A percentile compares a stretch with the other conserved stretches of the same genome.
These are phyloP conservation scores for Achroia grisella DNA, from an alignment of 1,140 invertebrate genomes.

Conservation along the genomic window DNA sequence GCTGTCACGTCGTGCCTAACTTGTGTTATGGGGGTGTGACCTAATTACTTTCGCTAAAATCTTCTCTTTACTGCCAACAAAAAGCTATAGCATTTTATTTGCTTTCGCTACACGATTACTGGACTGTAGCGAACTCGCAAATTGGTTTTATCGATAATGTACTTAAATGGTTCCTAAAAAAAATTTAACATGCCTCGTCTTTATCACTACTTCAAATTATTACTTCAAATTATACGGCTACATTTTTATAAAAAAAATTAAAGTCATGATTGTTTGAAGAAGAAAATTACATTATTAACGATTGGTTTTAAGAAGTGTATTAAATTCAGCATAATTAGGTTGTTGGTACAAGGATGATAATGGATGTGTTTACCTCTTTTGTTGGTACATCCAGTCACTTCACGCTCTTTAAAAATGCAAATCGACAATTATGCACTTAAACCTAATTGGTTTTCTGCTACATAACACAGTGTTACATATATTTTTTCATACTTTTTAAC, in stretches of 20 bases:
- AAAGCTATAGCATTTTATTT: background rate
- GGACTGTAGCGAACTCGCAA: background rate
- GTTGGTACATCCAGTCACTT: background rate
- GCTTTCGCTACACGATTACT: too few relatives aligned
- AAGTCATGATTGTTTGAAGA: too few relatives aligned
- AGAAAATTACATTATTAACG: too few relatives aligned
- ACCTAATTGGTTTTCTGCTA: background rate
- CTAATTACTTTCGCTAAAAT: constrained; percentile 60
- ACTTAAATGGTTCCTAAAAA: too few relatives aligned
- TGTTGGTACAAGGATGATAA: background rate
- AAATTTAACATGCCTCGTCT: too few relatives aligned
- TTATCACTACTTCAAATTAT: too few relatives aligned
- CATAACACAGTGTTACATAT: too few relatives aligned
- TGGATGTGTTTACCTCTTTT: background rate
- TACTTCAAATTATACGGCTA: too few relatives aligned
- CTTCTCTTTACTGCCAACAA: constrained; percentile 1
- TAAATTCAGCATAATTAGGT: background rate
- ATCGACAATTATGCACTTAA: background rate
- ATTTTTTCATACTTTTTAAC: too few relatives aligned
- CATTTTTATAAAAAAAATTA: too few relatives aligned
- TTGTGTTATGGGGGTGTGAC: constrained; percentile 44
- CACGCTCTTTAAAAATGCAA: background rate
- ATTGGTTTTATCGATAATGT: background rate
- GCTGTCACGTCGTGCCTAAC: constrained; percentile 41
- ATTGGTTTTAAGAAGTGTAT: background rate